Percentiles rank a stretch among this genome's conserved stretches.
These are phyloP conservation scores for Plagodis pulveraria DNA, from an alignment of 2,888 invertebrate species.

Conservation along the genomic window DNA sequence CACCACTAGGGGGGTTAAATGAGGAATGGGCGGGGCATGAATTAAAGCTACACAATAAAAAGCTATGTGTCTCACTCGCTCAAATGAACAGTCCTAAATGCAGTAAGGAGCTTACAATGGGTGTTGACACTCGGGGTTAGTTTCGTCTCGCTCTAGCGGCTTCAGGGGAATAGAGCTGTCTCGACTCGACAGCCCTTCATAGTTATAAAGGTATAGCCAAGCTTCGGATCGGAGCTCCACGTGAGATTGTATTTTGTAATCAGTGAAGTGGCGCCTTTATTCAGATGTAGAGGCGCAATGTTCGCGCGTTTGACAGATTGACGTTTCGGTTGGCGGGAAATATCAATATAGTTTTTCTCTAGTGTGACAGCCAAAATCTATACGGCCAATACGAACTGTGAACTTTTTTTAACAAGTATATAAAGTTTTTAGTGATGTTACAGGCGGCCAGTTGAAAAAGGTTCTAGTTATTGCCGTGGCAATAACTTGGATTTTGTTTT, in stretches of 20 bases:
- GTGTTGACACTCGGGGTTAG: conserved; percentile 63
- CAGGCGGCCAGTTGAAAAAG: conserved; percentile 67
- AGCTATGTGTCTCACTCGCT: conserved; percentile 69
- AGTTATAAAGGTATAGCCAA: conserved; percentile 74
- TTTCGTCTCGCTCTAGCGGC: conserved; percentile 62
- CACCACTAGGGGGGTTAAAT: conserved; percentile 73
- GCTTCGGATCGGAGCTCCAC: conserved; percentile 73
- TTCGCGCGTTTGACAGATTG: conserved; percentile 78
- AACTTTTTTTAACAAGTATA: conserved; percentile 48
- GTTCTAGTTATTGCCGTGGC: conserved; percentile 75
- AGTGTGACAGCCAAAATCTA: conserved; percentile 45
- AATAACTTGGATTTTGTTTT: conserved; percentile 76
- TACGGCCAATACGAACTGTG: conserved; percentile 56
- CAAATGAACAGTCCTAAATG: conserved; percentile 81
- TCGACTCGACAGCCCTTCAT: conserved; percentile 69
- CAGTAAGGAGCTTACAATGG: conserved; percentile 81
- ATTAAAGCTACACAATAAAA: conserved; percentile 67
- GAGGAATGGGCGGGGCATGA: conserved; percentile 74
- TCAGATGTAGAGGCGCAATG: conserved; percentile 76
- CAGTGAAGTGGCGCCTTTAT: conserved; percentile 82
- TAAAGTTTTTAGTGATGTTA: conserved; percentile 68
- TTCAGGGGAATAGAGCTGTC: conserved; percentile 62
- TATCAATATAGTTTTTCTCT: conserved; percentile 28
- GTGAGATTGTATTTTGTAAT: conserved; percentile 82
- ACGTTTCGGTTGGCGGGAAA: conserved; percentile 81